Percentiles rank a stretch among this genome's conserved stretches.
phyloP scores from a whole-genome alignment of 2,888 invertebrate species.

The Zygogramma bicolorata region DNA sequence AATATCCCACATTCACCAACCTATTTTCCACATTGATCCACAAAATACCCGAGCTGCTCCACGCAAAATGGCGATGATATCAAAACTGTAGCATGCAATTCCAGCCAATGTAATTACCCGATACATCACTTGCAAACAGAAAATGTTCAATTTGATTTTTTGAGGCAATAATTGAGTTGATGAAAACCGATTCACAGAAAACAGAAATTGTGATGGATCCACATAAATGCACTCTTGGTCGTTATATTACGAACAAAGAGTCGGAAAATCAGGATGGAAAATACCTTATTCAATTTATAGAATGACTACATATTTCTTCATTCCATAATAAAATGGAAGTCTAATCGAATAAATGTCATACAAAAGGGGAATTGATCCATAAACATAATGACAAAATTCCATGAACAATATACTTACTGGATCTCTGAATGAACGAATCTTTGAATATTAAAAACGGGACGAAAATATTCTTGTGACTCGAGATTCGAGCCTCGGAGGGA shows the following conservation, averaged over 20 bases:
- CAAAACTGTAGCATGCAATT: constrained; percentile 51
- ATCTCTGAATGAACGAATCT: too few relatives aligned
- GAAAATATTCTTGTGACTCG: too few relatives aligned
- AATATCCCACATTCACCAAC: too few relatives aligned
- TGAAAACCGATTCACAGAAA: background rate
- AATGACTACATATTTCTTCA: too few relatives aligned
- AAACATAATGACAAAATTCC: too few relatives aligned
- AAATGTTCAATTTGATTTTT: constrained; percentile 37
- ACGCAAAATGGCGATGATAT: constrained; percentile 49
- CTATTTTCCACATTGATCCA: constrained; percentile 11
- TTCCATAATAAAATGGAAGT: too few relatives aligned
- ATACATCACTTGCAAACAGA: constrained; percentile 45
- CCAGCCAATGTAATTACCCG: constrained; percentile 49
- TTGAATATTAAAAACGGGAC: too few relatives aligned
- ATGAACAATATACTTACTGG: too few relatives aligned
- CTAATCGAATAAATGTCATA: too few relatives aligned
- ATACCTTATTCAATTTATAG: too few relatives aligned
- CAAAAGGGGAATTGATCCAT: too few relatives aligned
- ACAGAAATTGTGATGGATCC: background rate
- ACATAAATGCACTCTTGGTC: background rate
- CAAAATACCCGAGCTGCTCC: constrained; percentile 47
- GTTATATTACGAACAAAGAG: background rate
- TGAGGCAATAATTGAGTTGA: constrained; percentile 8
- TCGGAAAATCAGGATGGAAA: background rate
- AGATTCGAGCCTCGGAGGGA: too few relatives aligned